Base-by-base conservation (phyloP, 2,113 vertebrate species). In the Channa maculata region DNA sequence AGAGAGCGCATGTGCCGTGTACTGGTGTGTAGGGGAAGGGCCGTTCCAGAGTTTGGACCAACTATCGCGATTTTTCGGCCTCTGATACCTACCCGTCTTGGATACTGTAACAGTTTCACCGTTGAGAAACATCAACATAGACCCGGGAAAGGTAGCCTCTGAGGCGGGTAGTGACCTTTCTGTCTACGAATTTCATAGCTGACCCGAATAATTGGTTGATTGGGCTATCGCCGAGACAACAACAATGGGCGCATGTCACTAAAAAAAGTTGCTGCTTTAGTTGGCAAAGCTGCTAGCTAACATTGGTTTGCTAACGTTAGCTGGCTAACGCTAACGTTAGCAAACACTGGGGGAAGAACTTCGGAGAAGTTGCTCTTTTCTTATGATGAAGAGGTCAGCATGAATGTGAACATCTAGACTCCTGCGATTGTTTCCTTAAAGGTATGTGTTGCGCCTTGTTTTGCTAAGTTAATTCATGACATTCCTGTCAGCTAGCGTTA, bases 131-230 rank as follows among this genome's bases (percentile, higher is more conserved):
- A 88, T 84, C 75, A 79, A 84, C 84, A 79, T 74, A 88, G 81
- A 91, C 89, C 92, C 87, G 90, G 88, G 90, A 92, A 93, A 87
- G 70, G 63, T 10, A 8, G 53, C 65, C 38, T 64, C 48, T 71
- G 51, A 73, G n/a, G 84, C 88, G 86, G 86, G 34, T 68, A 66
- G 39, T 14, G 15, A 11, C 49, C 8, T 58, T 77, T 74, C n/a
- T 49, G 45, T 72, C 8, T 14, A 8, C 6, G 71, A 77, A 76
- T 57, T 74, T 41, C 45, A 48, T 46, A 24, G 43, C 11, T 33
- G 34, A 44, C 4, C 5, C 55, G 52, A 33, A 45, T 14, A 75
- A 55, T 24, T 4, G 9, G 39, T 45, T 70, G 0, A 34, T 8
- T 1, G 15, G 44, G 41, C 6, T 41, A 43, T 57, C 44, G 14